Base-by-base conservation (phyloP, 2,888 invertebrate genomes). In the Zygaena filipendulae region DNA sequence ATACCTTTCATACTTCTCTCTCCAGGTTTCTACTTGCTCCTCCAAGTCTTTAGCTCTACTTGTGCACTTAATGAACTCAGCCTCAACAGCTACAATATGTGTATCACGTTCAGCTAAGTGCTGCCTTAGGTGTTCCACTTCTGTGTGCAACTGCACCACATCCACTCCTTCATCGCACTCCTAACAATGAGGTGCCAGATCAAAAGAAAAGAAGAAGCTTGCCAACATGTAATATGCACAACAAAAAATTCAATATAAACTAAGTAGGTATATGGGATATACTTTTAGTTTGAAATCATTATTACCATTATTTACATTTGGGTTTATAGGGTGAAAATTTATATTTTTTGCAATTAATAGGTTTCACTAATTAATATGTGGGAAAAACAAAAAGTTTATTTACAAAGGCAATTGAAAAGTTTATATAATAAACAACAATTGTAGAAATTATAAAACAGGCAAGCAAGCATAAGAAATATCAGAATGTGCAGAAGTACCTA, bases 1-100 rank as follows among this genome's bases (percentile, higher is more conserved):
- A 29, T 50, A 87, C 91, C 91, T 87, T 62, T 91, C 91, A 81
- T 95, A 95, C 80, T 96, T 94, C 58, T 96, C 96, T 59, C 93
- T 88, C 90, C 95, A 94, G 45, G 91, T 90, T 27, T 86, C 71
- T 30, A 95, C 74, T 62, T 95, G 93, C 42, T 94, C 94, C 49
- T 90, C 88, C 30, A 93, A 81, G 33, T 91, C 87, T 13, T 87
- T 87, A 53, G 90, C 83, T 49, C 90, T 88, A 25, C 91, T 88
- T 29, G 87, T 88, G 54, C 91, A 90, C 49, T 89, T 89, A 37
- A 92, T 75, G 61, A 92, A 91, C 59, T 91, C 92, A 2, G 89
- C 88, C 67, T 95, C 95, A 82, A 95, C 88, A 47, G 87, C 89
- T 39, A 90, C 84, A 47, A 95, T 89, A 57, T 94, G 92, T 42